These are phyloP conservation scores for Gorsachius goisagi DNA, from an alignment of 2,113 vertebrate genomes.

Conservation along the genomic window DNA sequence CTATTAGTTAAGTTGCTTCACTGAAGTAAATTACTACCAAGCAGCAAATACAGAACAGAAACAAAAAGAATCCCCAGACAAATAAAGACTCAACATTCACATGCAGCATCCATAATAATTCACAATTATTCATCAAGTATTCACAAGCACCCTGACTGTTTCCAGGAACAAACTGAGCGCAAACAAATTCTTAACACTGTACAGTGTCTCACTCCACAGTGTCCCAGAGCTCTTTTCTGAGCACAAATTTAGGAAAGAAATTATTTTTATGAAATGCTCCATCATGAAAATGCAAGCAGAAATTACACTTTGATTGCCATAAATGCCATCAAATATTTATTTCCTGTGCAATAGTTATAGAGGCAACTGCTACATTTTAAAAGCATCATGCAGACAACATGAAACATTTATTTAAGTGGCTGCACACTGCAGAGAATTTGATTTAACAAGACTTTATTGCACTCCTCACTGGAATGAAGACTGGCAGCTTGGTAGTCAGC, in stretches of 20 bases:
- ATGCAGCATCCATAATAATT: background rate
- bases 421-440: constrained; percentile 36
- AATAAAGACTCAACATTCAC: background rate
- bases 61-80: background rate
- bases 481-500: constrained; percentile 31
- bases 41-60: background rate
- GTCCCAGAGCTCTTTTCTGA: background rate
- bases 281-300: background rate
- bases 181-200: background rate
- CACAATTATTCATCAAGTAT: background rate
- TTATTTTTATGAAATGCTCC: background rate
- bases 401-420: constrained; percentile 69
- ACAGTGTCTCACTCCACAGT: background rate
- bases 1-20: background rate
- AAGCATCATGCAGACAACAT: constrained; percentile 46
- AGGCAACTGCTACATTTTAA: constrained; percentile 47
- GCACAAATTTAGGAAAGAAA: background rate
- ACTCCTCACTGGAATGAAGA: constrained; percentile 51
- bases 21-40: background rate
- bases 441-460: constrained; percentile 56
- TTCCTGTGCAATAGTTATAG: constrained; percentile 10
- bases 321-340: constrained; percentile 49
- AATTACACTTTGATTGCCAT: background rate
- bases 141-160: background rate
- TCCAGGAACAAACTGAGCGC: background rate